phyloP scores from a whole-genome alignment of 2,113 vertebrate genomes.

The Eubucco bourcierii region DNA sequence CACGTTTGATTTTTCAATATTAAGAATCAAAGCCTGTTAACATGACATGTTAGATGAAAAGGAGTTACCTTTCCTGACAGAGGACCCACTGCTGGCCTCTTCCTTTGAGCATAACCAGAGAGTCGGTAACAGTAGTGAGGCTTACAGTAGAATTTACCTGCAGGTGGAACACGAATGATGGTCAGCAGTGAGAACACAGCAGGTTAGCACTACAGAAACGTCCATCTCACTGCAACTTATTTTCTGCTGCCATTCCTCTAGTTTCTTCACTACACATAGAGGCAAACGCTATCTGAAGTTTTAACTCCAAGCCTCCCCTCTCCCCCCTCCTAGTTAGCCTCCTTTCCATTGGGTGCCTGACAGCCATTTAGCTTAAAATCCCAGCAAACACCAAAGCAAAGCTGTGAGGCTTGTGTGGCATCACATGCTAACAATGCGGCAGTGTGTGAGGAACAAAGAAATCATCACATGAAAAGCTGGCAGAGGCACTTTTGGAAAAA shows the following conservation, averaged over 20 bases:
- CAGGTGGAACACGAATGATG: not conserved
- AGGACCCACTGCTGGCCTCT: constrained; percentile 85
- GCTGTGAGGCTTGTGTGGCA: constrained; percentile 52
- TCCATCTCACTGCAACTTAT: not conserved
- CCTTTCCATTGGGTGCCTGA: constrained; percentile 51
- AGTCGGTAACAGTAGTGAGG: constrained; percentile 96
- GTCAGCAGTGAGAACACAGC: not conserved
- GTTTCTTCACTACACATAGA: not conserved
- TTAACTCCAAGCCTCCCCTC: constrained; percentile 9
- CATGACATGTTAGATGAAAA: fast-evolving
- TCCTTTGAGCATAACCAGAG: constrained; percentile 92
- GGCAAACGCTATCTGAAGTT: constrained; percentile 16
- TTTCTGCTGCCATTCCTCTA: not conserved
- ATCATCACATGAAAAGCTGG: constrained; percentile 74
- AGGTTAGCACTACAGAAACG: not conserved
- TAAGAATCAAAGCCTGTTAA: not conserved
- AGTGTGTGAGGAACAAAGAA: constrained; percentile 81
- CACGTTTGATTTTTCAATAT: not conserved
- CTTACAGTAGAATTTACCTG: constrained; percentile 99
- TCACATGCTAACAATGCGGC: constrained; percentile 76
- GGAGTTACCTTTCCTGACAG: constrained; percentile 82
- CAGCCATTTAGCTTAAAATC: constrained; percentile 56
- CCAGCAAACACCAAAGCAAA: constrained; percentile 63
- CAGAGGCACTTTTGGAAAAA: constrained; percentile 72
- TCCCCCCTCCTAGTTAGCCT: not conserved